phyloP scores from a whole-genome alignment of 2,888 invertebrate species.

The Prosapia bicincta region DNA sequence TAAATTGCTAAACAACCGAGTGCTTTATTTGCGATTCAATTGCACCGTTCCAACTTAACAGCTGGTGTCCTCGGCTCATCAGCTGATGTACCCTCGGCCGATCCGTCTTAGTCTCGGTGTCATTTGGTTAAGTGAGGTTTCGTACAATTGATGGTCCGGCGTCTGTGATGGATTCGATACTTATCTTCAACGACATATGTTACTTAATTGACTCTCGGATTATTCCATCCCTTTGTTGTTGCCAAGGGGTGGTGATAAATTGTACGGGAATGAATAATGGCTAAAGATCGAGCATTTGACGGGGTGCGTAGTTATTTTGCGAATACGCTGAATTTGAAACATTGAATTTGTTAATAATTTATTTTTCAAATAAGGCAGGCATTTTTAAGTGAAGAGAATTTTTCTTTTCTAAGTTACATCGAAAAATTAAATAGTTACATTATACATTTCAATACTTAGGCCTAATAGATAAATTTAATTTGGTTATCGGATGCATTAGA shows the following conservation, averaged over 20 bases:
- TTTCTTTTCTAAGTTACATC: too few relatives aligned
- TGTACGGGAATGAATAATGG: neutral
- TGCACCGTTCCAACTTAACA: neutral
- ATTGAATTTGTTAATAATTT: too few relatives aligned
- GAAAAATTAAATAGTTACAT: too few relatives aligned
- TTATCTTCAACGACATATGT: neutral
- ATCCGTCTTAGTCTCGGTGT: neutral
- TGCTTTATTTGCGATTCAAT: neutral
- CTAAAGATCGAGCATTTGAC: neutral
- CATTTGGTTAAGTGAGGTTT: neutral
- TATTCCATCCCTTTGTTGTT: neutral
- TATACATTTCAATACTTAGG: too few relatives aligned
- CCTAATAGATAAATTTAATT: too few relatives aligned
- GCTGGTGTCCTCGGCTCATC: neutral
- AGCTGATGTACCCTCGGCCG: neutral
- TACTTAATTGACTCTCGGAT: neutral
- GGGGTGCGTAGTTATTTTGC: too few relatives aligned
- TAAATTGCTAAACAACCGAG: neutral
- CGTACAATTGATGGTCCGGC: neutral
- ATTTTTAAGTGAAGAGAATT: too few relatives aligned
- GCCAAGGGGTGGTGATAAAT: neutral
- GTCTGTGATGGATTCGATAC: neutral
- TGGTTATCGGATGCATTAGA: too few relatives aligned
- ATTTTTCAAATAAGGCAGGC: too few relatives aligned
- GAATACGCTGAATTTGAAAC: too few relatives aligned